Conservation (phyloP, 2,888 invertebrate species). For the Pristionchus mayeri region DNA sequence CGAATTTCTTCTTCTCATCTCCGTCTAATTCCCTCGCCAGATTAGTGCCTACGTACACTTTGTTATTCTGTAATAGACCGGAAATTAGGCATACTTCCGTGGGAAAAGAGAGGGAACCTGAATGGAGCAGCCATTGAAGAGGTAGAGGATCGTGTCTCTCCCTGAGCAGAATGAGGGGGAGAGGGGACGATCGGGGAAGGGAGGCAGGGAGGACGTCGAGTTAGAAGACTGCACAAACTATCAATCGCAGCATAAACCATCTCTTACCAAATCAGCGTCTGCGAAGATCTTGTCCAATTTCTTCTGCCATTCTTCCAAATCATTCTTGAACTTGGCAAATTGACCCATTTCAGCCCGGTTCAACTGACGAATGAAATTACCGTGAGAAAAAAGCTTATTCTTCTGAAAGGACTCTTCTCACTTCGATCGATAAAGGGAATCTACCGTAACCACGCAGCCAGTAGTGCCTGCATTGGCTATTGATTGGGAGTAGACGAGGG, state of each 20-base stretch:
- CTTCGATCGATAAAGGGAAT: neutral
- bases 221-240: neutral
- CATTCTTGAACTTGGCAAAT: constrained; percentile 70
- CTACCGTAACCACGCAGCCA: constrained; percentile 48
- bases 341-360: constrained; percentile 65
- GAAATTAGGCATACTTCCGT: neutral
- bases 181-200: constrained; percentile 56
- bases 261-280: constrained; percentile 37
- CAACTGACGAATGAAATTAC: constrained; percentile 70
- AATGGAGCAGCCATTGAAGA: constrained; percentile 72
- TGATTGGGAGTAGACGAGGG: neutral
- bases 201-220: constrained; percentile 22
- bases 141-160: constrained; percentile 71
- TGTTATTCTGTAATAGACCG: constrained; percentile 67
- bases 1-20: constrained; percentile 67
- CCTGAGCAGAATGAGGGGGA: constrained; percentile 71
- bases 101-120: constrained; percentile 60
- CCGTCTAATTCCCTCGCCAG: constrained; percentile 69
- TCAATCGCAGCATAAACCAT: neutral
- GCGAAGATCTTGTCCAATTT: constrained; percentile 37
- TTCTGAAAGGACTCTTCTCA: constrained; percentile 57
- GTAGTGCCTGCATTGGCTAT: constrained; percentile 15
- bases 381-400: constrained; percentile 71
- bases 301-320: constrained; percentile 56
- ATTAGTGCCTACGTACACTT: constrained; percentile 70